phyloP scores from a whole-genome alignment of 2,113 vertebrate species.

The Delphinapterus leucas region DNA sequence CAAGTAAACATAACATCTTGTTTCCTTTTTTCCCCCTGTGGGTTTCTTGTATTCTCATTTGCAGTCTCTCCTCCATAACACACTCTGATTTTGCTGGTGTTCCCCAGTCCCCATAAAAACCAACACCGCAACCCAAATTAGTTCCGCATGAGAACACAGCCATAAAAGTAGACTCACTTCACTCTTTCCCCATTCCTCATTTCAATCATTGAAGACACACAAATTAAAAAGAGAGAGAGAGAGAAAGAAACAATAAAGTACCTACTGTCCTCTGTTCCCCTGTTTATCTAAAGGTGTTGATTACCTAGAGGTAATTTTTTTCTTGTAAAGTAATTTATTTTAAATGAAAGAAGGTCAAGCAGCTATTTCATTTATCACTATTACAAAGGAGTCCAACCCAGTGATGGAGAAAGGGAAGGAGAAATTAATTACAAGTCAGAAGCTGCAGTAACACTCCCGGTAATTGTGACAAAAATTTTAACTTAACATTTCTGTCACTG shows the following conservation, averaged over 20 bases:
- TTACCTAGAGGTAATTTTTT: constrained; percentile 78
- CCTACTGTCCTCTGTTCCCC: constrained; percentile 50
- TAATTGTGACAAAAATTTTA: constrained; percentile 90
- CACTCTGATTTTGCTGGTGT: not conserved
- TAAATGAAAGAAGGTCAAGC: constrained; percentile 81
- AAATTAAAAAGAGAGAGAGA: constrained; percentile 36
- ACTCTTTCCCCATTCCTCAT: constrained; percentile 32
- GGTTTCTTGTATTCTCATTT: constrained; percentile 8
- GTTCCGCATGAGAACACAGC: not conserved
- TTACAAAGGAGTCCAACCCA: constrained; percentile 82
- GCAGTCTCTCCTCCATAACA: not conserved
- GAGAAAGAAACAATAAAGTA: constrained; percentile 58
- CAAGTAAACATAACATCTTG: not conserved
- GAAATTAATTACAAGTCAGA: constrained; percentile 91
- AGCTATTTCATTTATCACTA: constrained; percentile 85
- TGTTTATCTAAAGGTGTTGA: constrained; percentile 81
- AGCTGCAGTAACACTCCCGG: constrained; percentile 85
- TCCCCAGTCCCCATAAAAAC: not conserved
- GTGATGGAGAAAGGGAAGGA: constrained; percentile 84
- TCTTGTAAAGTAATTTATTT: constrained; percentile 80
- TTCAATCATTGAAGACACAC: constrained; percentile 42
- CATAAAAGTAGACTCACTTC: not conserved
- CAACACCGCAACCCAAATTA: constrained; percentile 1
- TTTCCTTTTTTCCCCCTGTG: not conserved
- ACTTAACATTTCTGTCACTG: constrained; percentile 88